Base-by-base conservation (phyloP, 2,888 invertebrate species). In the Watsonalla binaria region DNA sequence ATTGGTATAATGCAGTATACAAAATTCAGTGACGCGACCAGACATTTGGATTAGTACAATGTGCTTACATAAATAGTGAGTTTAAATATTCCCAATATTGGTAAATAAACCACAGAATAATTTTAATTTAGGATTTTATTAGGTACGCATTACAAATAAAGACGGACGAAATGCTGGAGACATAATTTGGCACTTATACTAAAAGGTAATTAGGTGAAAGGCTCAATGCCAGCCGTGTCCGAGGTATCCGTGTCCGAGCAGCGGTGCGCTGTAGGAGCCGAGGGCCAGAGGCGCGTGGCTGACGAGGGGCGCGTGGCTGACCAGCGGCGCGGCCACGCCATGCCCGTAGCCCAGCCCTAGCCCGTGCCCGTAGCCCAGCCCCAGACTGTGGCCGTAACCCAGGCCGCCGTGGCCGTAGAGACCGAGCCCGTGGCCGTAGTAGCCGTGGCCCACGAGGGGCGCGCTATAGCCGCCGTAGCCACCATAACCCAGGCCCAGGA, bases 401-500 rank as follows among this genome's bases (percentile, higher is more conserved):
- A 46, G 48, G 14, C 50, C 42, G 35, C 78, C 74, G 58, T 71
- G 68, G 50, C 73, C 73, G 62, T 76, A 77, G 52, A 74, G 63
- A 34, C 80, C 78, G 11, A 76, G 68, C 6, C 80, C 82, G 61
- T 77, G 71, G 51, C 80, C 76, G 61, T 76, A 77, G 58, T 78
- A 77, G 46, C 72, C 72, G 54, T 66, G 63, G 8, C 64, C 63
- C 54, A 66, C 61, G 52, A 63, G 59, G 47, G 66, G 72, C 49
- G 68, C 68, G 48, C 42, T 42, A 11, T 42, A 42, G 9, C 42
- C 42, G 65, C 57, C 56, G 47, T 58, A 8, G 60, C 70, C 5
- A n/a, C 78, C 80, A 69, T 83, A 90, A 61, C 90, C 88, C 62
- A 90, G 83, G 45, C 88, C 90, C 57, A 92, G 77, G 61, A 91